phyloP scores from a whole-genome alignment of 1,140 invertebrate species.

The Sesamia nonagrioides region DNA sequence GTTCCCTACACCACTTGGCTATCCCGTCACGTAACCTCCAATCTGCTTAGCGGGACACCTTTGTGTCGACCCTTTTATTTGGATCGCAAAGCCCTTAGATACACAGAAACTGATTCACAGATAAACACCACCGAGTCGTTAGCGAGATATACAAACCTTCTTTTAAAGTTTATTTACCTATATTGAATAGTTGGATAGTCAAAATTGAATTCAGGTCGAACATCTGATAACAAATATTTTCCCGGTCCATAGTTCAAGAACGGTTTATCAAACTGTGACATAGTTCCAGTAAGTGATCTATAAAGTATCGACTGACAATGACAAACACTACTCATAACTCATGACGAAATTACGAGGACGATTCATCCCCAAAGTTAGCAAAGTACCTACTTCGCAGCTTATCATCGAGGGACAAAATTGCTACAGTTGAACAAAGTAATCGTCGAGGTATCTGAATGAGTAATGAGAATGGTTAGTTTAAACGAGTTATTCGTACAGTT shows the following conservation, averaged over 20 bases:
- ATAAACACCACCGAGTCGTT: conserved; percentile 64
- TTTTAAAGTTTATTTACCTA: conserved; percentile 46
- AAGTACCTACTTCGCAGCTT: conserved; percentile 55
- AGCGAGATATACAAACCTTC: conserved; percentile 48
- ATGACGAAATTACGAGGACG: conserved; percentile 61
- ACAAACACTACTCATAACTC: conserved; percentile 59
- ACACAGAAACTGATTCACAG: conserved; percentile 71
- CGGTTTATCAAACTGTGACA: conserved; percentile 38
- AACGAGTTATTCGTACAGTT: conserved; percentile 61
- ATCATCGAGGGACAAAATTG: conserved; percentile 65
- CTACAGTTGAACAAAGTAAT: conserved; percentile 67
- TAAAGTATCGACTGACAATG: conserved; percentile 44
- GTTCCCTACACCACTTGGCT: conserved; percentile 60
- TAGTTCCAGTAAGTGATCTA: conserved; percentile 32
- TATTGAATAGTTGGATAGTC: neutral
- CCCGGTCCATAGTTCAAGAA: neutral
- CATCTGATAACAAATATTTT: conserved; percentile 2
- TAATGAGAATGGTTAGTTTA: conserved; percentile 65
- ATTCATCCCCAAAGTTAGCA: conserved; percentile 62
- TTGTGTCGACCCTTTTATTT: conserved; percentile 72
- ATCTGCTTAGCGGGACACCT: conserved; percentile 81
- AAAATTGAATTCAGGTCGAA: conserved; percentile 17
- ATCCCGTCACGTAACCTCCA: conserved; percentile 73
- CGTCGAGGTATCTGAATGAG: conserved; percentile 65
- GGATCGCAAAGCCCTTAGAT: conserved; percentile 68